Conservation (phyloP, 2,888 invertebrate genomes). For the Stenodema calcarata region DNA sequence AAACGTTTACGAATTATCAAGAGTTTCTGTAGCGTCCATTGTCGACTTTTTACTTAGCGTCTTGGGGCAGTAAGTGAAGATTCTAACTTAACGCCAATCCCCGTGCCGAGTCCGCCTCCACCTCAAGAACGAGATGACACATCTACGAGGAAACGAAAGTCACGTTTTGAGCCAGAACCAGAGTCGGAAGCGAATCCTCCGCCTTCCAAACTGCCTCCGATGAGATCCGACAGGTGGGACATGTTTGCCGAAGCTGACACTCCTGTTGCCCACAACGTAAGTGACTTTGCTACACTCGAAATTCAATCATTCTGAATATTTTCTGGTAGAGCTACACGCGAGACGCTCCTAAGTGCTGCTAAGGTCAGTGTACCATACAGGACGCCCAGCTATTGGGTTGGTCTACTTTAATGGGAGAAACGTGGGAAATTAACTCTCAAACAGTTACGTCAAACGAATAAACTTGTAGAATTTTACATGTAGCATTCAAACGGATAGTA, state of each 20-base stretch:
- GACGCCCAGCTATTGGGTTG: too few species aligned
- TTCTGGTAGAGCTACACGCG: too few species aligned
- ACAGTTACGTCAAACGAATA: too few species aligned
- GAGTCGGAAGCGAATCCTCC: slow-evolving; percentile 57
- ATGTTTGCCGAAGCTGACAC: slow-evolving; percentile 93
- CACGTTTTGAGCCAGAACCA: slow-evolving; percentile 56
- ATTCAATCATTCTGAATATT: neutral
- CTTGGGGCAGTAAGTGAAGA: slow-evolving; percentile 68
- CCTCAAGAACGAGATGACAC: slow-evolving; percentile 4
- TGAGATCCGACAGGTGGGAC: slow-evolving; percentile 68
- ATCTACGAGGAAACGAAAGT: slow-evolving; percentile 51
- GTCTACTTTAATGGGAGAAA: too few species aligned
- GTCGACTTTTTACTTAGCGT: slow-evolving; percentile 61
- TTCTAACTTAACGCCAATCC: slow-evolving; percentile 62
- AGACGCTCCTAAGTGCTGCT: too few species aligned
- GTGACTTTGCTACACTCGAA: slow-evolving; percentile 60
- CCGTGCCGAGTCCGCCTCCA: slow-evolving; percentile 19
- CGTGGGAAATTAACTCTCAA: too few species aligned
- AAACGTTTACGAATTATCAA: too few species aligned
- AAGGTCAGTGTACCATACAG: too few species aligned
- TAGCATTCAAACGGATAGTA: too few species aligned
- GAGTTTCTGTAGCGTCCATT: too few species aligned
- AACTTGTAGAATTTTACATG: too few species aligned
- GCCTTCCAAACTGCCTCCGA: slow-evolving; percentile 44
- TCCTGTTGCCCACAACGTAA: slow-evolving; percentile 77